Conservation (phyloP, 2,888 invertebrate species). For the Drosophila yooni region DNA sequence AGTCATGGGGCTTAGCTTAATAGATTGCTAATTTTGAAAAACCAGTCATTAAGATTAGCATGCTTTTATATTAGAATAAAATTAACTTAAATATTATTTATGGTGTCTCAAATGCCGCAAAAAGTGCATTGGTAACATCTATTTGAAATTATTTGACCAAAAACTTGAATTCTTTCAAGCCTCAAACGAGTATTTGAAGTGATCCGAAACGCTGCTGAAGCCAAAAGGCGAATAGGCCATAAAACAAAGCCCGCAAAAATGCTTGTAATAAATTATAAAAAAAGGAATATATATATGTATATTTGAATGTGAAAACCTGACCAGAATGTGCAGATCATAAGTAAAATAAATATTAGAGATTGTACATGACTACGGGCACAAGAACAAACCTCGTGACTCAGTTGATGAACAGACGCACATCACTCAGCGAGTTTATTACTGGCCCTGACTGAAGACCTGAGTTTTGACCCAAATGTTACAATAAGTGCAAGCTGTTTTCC, state of each 20-base stretch:
- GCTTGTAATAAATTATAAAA: conserved; percentile 45
- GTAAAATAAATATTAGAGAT: conserved; percentile 44
- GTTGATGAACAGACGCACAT: conserved; percentile 25
- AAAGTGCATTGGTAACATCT: neutral
- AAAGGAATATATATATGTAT: conserved; percentile 1
- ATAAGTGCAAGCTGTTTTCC: conserved; percentile 2
- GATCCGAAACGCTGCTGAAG: conserved; percentile 5
- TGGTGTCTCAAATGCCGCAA: neutral
- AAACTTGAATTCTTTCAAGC: conserved; percentile 27
- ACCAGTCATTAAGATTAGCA: neutral
- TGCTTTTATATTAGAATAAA: neutral
- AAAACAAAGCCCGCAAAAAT: conserved; percentile 34
- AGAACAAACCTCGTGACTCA: conserved; percentile 17
- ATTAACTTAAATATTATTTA: conserved; percentile 1
- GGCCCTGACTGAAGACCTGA: conserved; percentile 41
- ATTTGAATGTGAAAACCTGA: conserved; percentile 12
- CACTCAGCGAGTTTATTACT: conserved; percentile 36
- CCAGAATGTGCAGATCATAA: conserved; percentile 43
- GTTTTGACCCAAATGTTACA: conserved; percentile 28
- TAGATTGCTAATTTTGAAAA: neutral
- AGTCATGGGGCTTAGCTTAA: neutral
- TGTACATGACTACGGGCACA: conserved; percentile 13
- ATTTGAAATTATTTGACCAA: conserved; percentile 3
- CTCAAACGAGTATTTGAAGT: conserved; percentile 29
- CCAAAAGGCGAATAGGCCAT: conserved; percentile 28